Percentiles rank a stretch among this genome's conserved stretches.
phyloP scores from a whole-genome alignment of 2,888 invertebrate species.

The Chrysodeixis includens region DNA sequence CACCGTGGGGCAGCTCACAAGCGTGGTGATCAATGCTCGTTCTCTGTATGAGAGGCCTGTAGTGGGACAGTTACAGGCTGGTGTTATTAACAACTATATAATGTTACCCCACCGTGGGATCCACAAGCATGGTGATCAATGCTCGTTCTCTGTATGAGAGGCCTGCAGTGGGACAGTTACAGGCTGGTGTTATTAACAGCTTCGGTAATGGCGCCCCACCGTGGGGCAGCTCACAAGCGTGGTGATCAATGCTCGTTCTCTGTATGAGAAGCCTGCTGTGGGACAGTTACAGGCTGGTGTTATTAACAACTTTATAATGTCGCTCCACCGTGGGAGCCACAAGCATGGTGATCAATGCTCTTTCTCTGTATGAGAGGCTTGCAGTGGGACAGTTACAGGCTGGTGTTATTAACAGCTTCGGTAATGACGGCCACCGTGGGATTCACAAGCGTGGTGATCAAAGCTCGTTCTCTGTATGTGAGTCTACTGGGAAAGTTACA shows the following conservation, averaged over 20 bases:
- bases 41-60: neutral
- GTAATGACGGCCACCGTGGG: neutral
- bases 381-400: constrained; percentile 4
- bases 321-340: neutral
- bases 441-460: neutral
- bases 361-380: neutral
- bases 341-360: neutral
- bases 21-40: neutral
- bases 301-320: neutral
- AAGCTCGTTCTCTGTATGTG: neutral
- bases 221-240: neutral
- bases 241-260: neutral
- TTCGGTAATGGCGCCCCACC: neutral
- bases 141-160: too few species aligned
- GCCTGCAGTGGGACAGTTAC: too few species aligned
- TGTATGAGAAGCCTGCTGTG: neutral
- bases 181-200: too few species aligned
- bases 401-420: constrained; percentile 4
- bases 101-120: neutral
- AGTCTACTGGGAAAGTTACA: neutral
- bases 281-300: neutral
- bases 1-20: neutral
- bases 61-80: too few species aligned
- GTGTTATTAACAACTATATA: neutral
- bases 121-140: too few species aligned